A percentile compares a stretch with the other conserved stretches of the same genome.
These are phyloP conservation scores for Cryptus viduatorius DNA, from an alignment of 2,888 invertebrate species.

Conservation along the genomic window DNA sequence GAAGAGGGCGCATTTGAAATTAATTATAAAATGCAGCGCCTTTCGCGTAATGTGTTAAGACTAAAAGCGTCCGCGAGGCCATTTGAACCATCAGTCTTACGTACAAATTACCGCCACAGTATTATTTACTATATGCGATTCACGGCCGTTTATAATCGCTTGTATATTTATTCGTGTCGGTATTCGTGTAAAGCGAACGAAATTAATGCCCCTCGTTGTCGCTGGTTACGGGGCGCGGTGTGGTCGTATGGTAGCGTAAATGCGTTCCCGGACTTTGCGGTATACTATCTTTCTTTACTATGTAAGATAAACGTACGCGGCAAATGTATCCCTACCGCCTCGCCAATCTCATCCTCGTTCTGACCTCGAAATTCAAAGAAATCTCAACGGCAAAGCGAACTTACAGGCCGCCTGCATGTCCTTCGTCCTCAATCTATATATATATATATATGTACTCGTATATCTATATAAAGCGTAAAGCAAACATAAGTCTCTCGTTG, in stretches of 20 bases:
- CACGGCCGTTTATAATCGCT: constrained; percentile 38
- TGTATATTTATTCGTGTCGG: constrained; percentile 66
- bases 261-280: not conserved
- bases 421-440: constrained; percentile 19
- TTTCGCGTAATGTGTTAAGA: not conserved
- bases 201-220: constrained; percentile 61
- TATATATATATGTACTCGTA: not conserved
- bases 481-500: not conserved
- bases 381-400: not conserved
- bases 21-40: not conserved
- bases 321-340: constrained; percentile 22
- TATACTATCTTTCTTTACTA: constrained; percentile 15
- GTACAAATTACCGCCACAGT: not conserved
- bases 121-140: not conserved
- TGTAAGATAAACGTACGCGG: constrained; percentile 38
- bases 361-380: constrained; percentile 38
- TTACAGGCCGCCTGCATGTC: constrained; percentile 7
- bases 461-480: constrained; percentile 8
- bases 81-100: not conserved
- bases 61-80: not conserved
- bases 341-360: constrained; percentile 45
- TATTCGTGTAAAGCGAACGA: constrained; percentile 68
- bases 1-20: not conserved
- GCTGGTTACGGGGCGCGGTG: constrained; percentile 22
- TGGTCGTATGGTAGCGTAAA: not conserved